Conservation (phyloP, 2,113 vertebrate species). For the Heterotilapia buettikoferi region DNA sequence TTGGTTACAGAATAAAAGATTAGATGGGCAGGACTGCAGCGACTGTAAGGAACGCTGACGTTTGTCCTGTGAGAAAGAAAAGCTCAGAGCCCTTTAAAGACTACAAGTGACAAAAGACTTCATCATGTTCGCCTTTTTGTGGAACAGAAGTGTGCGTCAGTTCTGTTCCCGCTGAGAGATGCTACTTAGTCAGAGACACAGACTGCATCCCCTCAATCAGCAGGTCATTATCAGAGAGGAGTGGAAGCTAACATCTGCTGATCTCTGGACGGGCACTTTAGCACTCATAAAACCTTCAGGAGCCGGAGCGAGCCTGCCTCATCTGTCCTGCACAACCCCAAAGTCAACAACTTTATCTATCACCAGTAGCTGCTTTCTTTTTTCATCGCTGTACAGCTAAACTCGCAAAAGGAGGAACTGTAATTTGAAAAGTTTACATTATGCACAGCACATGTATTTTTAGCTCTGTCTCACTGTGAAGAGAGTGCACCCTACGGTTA, state of each 20-base stretch:
- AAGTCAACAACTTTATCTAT: conserved; percentile 12
- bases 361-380: conserved; percentile 4
- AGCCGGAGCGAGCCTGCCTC: background rate
- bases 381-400: background rate
- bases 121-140: background rate
- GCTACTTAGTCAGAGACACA: background rate
- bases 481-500: background rate
- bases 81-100: background rate
- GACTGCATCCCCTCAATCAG: background rate
- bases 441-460: background rate
- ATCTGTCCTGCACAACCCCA: background rate
- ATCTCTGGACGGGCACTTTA: background rate
- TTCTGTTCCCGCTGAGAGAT: background rate
- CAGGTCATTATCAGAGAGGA: background rate
- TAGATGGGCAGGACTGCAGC: background rate
- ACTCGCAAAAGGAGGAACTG: background rate
- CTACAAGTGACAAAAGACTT: background rate
- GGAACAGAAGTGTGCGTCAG: background rate
- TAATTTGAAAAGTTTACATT: background rate
- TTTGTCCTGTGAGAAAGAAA: background rate
- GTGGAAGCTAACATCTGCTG: background rate
- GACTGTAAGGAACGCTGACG: background rate
- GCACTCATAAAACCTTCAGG: background rate
- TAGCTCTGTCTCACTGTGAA: background rate
- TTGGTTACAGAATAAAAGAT: background rate